Evolutionary conservation across 2,113 vertebrate species (phyloP).

Genomic region (Zeus faber): DNA sequence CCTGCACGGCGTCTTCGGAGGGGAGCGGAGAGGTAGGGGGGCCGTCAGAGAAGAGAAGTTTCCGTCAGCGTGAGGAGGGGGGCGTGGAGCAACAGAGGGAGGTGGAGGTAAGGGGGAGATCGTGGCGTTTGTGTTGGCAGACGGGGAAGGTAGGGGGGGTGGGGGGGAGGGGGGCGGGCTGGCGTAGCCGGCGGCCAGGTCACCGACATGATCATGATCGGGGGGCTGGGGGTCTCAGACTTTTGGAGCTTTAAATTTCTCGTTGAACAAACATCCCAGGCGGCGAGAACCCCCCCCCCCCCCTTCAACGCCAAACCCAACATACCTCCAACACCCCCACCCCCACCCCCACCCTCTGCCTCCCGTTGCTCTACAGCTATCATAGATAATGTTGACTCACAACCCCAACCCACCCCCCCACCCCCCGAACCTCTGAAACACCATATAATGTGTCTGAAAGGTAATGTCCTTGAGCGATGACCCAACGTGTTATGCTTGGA

Average conservation of each 20-base stretch:
- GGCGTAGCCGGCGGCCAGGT: slow-evolving; percentile 65
- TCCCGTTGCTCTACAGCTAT: slow-evolving; percentile 89
- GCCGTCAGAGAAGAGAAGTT: too few relatives aligned
- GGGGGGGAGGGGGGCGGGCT: slow-evolving; percentile 6
- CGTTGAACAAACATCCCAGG: slow-evolving; percentile 74
- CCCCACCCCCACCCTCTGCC: slow-evolving; percentile 74
- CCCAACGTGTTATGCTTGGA: slow-evolving; percentile 91
- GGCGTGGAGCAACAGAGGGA: slow-evolving; percentile 10
- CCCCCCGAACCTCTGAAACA: slow-evolving; percentile 81
- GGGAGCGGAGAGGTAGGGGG: background rate
- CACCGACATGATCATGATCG: slow-evolving; percentile 88
- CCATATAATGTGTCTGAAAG: slow-evolving; percentile 84
- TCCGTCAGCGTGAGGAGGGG: too few relatives aligned
- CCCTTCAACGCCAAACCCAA: too few relatives aligned
- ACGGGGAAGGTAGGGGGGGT: slow-evolving; percentile 27
- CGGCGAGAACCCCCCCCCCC: slow-evolving; percentile 75
- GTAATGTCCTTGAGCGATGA: slow-evolving; percentile 89
- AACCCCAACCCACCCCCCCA: slow-evolving; percentile 65
- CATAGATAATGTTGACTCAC: slow-evolving; percentile 92
- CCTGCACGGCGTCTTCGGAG: slow-evolving; percentile 35
- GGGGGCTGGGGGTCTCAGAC: slow-evolving; percentile 81
- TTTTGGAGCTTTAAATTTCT: slow-evolving; percentile 85
- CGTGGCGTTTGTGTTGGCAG: background rate
- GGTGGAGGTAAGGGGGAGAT: slow-evolving; percentile 4
- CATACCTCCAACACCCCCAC: background rate